These are phyloP conservation scores for Nannoperca obscura DNA, from an alignment of 2,797 vertebrate genomes.

Conservation along the genomic window DNA sequence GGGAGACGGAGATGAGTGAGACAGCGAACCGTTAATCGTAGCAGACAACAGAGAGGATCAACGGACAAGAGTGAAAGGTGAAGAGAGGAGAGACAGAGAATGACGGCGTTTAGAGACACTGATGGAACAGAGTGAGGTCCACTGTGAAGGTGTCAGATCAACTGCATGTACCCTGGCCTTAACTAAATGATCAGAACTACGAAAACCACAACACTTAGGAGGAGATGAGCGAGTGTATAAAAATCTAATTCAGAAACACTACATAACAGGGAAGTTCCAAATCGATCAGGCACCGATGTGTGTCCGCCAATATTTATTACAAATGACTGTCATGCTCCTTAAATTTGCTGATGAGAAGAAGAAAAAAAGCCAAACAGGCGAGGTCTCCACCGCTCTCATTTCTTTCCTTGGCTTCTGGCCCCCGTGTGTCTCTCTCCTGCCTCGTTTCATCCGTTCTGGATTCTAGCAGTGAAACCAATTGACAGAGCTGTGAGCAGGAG, in stretches of 20 bases:
- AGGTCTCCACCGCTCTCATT: not conserved
- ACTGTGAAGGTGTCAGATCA: conserved; percentile 21
- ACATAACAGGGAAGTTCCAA: not conserved
- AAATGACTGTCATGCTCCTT: conserved; percentile 2
- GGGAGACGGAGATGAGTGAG: conserved; percentile 4
- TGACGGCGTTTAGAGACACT: conserved; percentile 26
- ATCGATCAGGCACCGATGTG: not conserved
- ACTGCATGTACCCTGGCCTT: not conserved
- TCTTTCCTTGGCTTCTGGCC: conserved; percentile 21
- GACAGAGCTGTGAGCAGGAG: conserved; percentile 36
- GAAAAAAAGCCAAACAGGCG: not conserved
- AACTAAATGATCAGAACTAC: conserved; percentile 16
- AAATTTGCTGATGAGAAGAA: conserved; percentile 20
- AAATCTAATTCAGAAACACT: not conserved
- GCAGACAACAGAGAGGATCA: conserved; percentile 33
- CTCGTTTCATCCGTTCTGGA: conserved; percentile 39
- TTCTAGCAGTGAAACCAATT: conserved; percentile 21
- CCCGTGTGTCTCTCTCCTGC: conserved; percentile 31
- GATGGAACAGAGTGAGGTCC: conserved; percentile 37
- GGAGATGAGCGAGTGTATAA: not conserved
- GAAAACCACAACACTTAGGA: conserved; percentile 9
- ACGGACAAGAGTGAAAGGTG: conserved; percentile 22
- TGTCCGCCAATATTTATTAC: conserved; percentile 9
- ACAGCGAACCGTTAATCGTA: conserved; percentile 49
- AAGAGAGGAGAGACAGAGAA: not conserved